Base-by-base conservation (phyloP, 1,140 invertebrate species). In the Formica exsecta region DNA sequence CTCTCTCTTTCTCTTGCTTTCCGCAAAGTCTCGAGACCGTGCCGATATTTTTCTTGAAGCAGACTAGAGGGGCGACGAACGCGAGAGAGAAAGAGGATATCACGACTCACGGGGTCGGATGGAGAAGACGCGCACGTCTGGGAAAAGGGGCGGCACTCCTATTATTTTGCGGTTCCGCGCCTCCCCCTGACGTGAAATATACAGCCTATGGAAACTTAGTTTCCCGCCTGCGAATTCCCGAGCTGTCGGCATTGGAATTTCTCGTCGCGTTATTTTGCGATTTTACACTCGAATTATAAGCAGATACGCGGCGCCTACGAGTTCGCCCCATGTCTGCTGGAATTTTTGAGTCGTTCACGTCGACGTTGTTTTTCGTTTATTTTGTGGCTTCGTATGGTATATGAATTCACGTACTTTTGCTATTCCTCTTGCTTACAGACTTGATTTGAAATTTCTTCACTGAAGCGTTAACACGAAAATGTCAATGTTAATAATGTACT, bases 251-350 rank as follows among this genome's bases (percentile, higher is more conserved):
- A 74, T 83, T 22, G 79, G 68, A 83, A 83, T 83, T 83, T 74
- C 66, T 62, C 66, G 38, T 83, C 41, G 79, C 41, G 79, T 74
- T 83, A 83, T 83, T 83, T 83, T 74, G 54, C 79, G 79, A 83
- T 83, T 83, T 83, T 83, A 83, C 68, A 74, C 79, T 83, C 79
- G 79, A 74, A 83, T 83, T 83, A 83, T 83, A 83, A 83, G 68
- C 79, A 83, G 79, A 83, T 83, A 83, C 79, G 79, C 66, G 66
- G 51, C 79, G 66, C n/a, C 41, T 70, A 25, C 79, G 19, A 83
- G 38, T n/a, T 73, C 29, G 68, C n/a, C 32, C 44, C 79, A 11
- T 22, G 79, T 83, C 54, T 62, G 38, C 54, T 44, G 79, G 68
- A 61, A 83, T 83, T 83, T 83, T 83, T 61, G 38, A 83, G 25